Percentiles rank a stretch among this genome's conserved stretches.
phyloP scores from a whole-genome alignment of 2,113 vertebrate species.

The Sapajus apella region DNA sequence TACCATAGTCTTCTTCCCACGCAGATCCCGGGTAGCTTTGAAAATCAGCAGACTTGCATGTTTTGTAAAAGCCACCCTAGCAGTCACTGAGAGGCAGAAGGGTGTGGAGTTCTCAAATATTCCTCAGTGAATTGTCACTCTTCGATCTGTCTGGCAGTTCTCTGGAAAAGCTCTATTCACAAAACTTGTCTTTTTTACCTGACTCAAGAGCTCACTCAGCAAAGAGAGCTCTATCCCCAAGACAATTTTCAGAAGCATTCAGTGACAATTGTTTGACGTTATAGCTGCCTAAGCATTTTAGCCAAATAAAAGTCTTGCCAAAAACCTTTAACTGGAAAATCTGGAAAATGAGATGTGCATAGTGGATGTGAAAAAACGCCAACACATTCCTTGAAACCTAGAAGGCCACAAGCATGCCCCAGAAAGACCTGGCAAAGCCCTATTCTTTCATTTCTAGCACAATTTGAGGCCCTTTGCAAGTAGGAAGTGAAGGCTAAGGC shows the following conservation, averaged over 20 bases:
- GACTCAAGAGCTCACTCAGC: background rate
- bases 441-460: background rate
- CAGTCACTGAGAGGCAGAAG: background rate
- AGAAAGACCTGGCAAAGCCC: background rate
- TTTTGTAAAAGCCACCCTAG: background rate
- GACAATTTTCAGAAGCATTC: slow-evolving; percentile 16
- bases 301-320: background rate
- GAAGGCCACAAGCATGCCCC: background rate
- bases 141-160: background rate
- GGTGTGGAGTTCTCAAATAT: background rate
- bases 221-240: background rate
- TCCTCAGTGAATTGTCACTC: background rate
- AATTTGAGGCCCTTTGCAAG: background rate
- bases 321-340: slow-evolving; percentile 5
- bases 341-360: background rate
- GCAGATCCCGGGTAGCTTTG: background rate
- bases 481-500: background rate
- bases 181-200: slow-evolving; percentile 4
- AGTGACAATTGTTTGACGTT: background rate
- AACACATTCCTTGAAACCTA: background rate
- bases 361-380: background rate
- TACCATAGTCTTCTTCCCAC: background rate
- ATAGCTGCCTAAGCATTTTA: background rate
- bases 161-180: background rate
- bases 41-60: background rate